Base-by-base conservation (phyloP, 2,797 vertebrate genomes). In the Pangasius djambal region DNA sequence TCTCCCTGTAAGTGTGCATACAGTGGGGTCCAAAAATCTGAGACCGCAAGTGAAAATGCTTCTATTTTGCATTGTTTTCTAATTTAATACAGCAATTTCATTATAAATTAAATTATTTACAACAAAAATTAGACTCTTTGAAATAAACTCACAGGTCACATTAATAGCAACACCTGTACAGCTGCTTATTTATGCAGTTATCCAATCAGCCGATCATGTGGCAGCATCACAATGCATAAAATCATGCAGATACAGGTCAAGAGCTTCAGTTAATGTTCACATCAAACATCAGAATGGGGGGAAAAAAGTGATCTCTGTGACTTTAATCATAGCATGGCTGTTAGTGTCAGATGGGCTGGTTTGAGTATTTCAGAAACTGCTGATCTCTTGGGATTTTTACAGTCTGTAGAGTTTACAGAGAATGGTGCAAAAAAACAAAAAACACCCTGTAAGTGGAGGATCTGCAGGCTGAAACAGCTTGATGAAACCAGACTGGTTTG, bases 111-210 rank as follows among this genome's bases (percentile, higher is more conserved):
- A 57, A 81, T 37, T 10, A 6, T 57, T 37, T 6, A 34, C 28
- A 52, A 57, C 28, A 77, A 57, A 34, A 31, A 31, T 55, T 79
- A 52, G 48, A 77, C 28, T 50, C 9, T 6, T 44, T 74, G 1
- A 48, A 55, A 57, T 34, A 55, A 57, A 81, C 18, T 55, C 25
- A 37, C 52, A 1, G 2, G 31, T 57, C 50, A 57, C 9, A 20
- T 59, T 81, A 37, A 37, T 57, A 34, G 31, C n/a, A 79, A 79
- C 50, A 79, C 77, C 50, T 77, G 48, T 55, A 55, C 48, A 78
- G 15, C 15, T 77, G 25, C 16, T 37, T 6, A 37, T 20, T 18
- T 37, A 70, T 37, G 69, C 2, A 15, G 16, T 70, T 37, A 70
- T 70, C 34, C 69, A 37, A 37, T 70, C 69, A 70, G 67, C 15